A percentile compares a stretch with the other conserved stretches of the same genome.
These are phyloP conservation scores for Drosophila aff. DNA, from an alignment of 1,140 invertebrate species.

Conservation along the genomic window DNA sequence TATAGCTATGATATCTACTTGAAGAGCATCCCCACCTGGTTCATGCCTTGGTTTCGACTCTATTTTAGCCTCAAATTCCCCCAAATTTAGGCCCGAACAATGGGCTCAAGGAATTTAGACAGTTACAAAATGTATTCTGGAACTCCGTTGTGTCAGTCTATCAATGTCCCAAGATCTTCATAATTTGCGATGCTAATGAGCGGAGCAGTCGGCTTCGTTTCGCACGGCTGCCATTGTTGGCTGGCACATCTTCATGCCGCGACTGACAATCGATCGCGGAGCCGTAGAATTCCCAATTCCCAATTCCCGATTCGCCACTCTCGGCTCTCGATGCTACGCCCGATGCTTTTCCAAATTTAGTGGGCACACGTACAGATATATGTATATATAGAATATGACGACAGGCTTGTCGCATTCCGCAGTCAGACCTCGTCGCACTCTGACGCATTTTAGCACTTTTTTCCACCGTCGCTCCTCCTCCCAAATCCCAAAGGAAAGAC, in stretches of 20 bases:
- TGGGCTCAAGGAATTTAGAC: constrained; percentile 8
- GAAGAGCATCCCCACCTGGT: neutral
- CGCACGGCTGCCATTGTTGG: constrained; percentile 45
- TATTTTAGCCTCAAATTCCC: neutral
- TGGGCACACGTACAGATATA: constrained; percentile 7
- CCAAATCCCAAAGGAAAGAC: constrained; percentile 33
- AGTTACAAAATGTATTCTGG: constrained; percentile 25
- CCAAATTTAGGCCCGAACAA: neutral
- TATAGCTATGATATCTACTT: neutral
- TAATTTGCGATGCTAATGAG: constrained; percentile 52
- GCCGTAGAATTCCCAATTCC: constrained; percentile 7
- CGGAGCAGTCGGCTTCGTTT: constrained; percentile 17
- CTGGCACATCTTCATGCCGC: constrained; percentile 32
- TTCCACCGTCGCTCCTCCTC: neutral
- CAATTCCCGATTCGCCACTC: constrained; percentile 7
- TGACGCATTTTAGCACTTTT: constrained; percentile 70
- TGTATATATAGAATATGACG: constrained; percentile 65
- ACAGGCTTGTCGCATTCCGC: constrained; percentile 46
- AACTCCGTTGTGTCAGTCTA: constrained; percentile 38
- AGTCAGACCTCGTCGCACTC: constrained; percentile 57
- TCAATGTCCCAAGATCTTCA: constrained; percentile 41
- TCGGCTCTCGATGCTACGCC: constrained; percentile 14
- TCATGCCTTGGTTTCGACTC: neutral
- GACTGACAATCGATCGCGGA: constrained; percentile 45
- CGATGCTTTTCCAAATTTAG: constrained; percentile 28